Evolutionary conservation across 2,797 vertebrate genomes (phyloP).

Genomic region (Antennarius maculatus): DNA sequence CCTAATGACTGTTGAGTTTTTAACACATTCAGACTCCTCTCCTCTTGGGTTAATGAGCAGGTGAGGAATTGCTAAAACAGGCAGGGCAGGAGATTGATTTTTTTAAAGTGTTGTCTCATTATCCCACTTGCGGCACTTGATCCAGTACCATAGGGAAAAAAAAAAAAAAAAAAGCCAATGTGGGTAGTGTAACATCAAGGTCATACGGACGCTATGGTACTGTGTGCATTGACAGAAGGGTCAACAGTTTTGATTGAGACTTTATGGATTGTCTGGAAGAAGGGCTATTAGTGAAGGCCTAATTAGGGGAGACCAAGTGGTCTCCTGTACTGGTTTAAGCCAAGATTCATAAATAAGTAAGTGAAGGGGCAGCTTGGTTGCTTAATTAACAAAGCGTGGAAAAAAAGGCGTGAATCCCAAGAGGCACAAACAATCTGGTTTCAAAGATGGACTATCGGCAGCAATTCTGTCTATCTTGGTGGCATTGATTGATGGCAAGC

Average conservation of each 20-base stretch:
- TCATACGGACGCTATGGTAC: constrained; percentile 58
- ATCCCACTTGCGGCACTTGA: constrained; percentile 70
- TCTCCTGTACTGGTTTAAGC: constrained; percentile 72
- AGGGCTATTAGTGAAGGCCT: constrained; percentile 75
- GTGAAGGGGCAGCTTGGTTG: constrained; percentile 73
- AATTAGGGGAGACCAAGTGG: constrained; percentile 76
- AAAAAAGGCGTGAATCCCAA: constrained; percentile 74
- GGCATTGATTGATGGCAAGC: constrained; percentile 80
- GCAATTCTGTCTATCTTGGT: constrained; percentile 59
- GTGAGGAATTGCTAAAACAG: constrained; percentile 72
- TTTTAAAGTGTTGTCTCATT: constrained; percentile 75
- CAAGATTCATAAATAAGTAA: constrained; percentile 85
- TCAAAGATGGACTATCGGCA: constrained; percentile 63
- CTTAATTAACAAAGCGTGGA: constrained; percentile 83
- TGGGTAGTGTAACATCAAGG: constrained; percentile 69
- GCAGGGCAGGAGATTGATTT: constrained; percentile 74
- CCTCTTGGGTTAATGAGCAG: constrained; percentile 67
- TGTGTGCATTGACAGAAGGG: constrained; percentile 43
- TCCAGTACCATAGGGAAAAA: constrained; percentile 40
- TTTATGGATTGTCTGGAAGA: constrained; percentile 73
- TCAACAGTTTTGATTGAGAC: constrained; percentile 39
- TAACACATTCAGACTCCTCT: constrained; percentile 50
- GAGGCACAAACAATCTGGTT: constrained; percentile 68
- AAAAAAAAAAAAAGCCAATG: constrained; percentile 65
- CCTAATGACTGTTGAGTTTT: constrained; percentile 42